These are phyloP conservation scores for Heterodera carotae DNA, from an alignment of 1,140 invertebrate species.

Conservation along the genomic window DNA sequence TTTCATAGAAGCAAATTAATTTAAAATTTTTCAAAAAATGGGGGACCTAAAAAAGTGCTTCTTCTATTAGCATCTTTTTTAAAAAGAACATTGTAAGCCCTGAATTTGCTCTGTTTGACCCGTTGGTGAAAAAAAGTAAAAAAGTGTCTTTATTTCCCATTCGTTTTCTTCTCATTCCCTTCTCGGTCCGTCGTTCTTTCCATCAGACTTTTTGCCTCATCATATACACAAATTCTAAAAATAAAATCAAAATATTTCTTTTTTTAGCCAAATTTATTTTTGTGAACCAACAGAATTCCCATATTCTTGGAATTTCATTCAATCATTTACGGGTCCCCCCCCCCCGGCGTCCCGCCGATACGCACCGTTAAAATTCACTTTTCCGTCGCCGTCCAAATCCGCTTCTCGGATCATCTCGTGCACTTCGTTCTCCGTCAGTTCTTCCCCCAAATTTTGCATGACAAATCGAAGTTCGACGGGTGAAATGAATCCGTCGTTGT, in stretches of 20 bases:
- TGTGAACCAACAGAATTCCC: slow-evolving; percentile 7
- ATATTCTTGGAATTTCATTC: too few relatives aligned
- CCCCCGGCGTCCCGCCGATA: too few relatives aligned
- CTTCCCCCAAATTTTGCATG: slow-evolving; percentile 90
- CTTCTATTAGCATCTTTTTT: too few relatives aligned
- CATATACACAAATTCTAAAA: slow-evolving; percentile 43
- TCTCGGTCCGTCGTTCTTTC: background rate
- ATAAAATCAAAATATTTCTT: too few relatives aligned
- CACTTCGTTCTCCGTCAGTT: slow-evolving; percentile 94
- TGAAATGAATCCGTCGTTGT: slow-evolving; percentile 86
- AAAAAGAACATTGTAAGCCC: too few relatives aligned
- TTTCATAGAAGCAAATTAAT: too few relatives aligned
- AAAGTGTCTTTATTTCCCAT: too few relatives aligned
- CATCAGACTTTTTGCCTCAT: slow-evolving; percentile 35
- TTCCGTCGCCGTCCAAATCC: slow-evolving; percentile 95
- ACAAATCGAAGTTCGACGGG: slow-evolving; percentile 84
- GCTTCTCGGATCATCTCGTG: slow-evolving; percentile 93
- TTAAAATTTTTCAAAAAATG: too few relatives aligned
- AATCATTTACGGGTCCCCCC: background rate
- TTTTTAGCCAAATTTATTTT: slow-evolving; percentile 14
- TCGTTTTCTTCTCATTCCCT: too few relatives aligned
- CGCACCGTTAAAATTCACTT: slow-evolving; percentile 88
- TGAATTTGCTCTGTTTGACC: too few relatives aligned
- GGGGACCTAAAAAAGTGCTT: too few relatives aligned
- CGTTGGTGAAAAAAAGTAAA: too few relatives aligned